Evolutionary conservation across 2,797 vertebrate species (phyloP), one percentile per base, ranked within the genome.

Genomic region (Thaleichthys pacificus): DNA sequence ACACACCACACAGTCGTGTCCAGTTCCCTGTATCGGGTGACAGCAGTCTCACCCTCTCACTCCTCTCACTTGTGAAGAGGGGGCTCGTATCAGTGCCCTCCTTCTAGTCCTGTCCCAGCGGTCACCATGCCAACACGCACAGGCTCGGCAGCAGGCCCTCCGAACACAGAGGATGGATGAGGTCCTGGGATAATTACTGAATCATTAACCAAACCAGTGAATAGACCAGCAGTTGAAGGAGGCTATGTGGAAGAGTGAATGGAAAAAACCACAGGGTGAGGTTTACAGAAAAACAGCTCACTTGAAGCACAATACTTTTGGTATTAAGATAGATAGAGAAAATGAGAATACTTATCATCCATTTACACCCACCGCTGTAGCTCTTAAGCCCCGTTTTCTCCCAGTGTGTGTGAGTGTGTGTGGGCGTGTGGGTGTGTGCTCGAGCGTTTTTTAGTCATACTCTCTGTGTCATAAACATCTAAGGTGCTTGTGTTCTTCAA

Each of bases 101-200:
- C 74, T 85, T 71, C 65, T 77, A 80, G 82, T 81, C 82, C 80
- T 67, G 68, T 82, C 79, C 66, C 72, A 70, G 12, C 22, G 32
- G 85, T 92, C 87, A 69, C 91, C 89, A 91, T 91, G 89, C 85
- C 89, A 89, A 91, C 90, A 82, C 73, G 61, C 71, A 12, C 80
- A 83, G 80, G 83, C 74, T 84, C 74, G 69, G 76, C 81, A 71
- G n/a, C 0, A 0, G 67, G 76, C 81, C 66, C 28, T 63, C 12
- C 47, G 66, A 21, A 87, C 76, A 80, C 74, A 80, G 86, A 84
- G 81, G 84, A 80, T 82, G 76, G 79, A 90, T 83, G 85, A 84
- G 82, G 86, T 91, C 86, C 87, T 82, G 75, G 80, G 87, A 91
- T 90, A 90, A 92, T 92, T 92, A 89, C 78, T 73, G 81, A 84